These are phyloP conservation scores for Puffinus mauretanicus DNA, from an alignment of 2,113 vertebrate genomes.

Conservation along the genomic window DNA sequence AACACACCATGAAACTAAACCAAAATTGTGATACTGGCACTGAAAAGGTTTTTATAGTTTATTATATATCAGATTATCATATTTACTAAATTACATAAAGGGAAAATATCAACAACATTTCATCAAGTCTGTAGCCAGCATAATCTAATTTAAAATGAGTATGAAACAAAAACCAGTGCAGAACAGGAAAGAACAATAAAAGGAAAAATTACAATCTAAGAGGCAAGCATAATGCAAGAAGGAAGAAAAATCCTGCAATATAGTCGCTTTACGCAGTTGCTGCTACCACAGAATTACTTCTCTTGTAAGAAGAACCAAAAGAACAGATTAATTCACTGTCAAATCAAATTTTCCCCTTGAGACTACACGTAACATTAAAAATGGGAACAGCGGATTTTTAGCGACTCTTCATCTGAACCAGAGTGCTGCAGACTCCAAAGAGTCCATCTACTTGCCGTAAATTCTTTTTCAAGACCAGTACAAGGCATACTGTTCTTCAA, in stretches of 20 bases:
- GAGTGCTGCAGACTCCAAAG: background rate
- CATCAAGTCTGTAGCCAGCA: background rate
- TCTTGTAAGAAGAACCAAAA: background rate
- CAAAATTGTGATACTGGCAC: background rate
- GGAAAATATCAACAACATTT: background rate
- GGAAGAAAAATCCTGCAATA: background rate
- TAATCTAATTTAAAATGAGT: conserved; percentile 11
- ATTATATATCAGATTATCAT: background rate
- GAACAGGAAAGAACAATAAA: background rate
- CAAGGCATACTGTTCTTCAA: background rate
- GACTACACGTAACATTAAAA: background rate
- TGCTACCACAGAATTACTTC: background rate
- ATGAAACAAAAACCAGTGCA: background rate
- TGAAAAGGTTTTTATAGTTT: background rate
- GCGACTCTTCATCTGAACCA: background rate
- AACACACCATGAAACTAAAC: background rate
- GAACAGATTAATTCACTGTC: conserved; percentile 31
- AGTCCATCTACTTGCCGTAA: background rate
- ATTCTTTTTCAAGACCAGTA: background rate
- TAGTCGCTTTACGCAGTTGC: background rate
- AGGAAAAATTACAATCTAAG: background rate
- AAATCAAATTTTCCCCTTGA: background rate
- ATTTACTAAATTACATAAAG: background rate
- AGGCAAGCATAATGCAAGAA: background rate
- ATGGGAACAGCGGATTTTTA: conserved; percentile 20